A percentile compares a stretch with the other conserved stretches of the same genome.
Evolutionary conservation across 1,140 invertebrate species (phyloP).

Genomic region (Diabrotica virgifera): DNA sequence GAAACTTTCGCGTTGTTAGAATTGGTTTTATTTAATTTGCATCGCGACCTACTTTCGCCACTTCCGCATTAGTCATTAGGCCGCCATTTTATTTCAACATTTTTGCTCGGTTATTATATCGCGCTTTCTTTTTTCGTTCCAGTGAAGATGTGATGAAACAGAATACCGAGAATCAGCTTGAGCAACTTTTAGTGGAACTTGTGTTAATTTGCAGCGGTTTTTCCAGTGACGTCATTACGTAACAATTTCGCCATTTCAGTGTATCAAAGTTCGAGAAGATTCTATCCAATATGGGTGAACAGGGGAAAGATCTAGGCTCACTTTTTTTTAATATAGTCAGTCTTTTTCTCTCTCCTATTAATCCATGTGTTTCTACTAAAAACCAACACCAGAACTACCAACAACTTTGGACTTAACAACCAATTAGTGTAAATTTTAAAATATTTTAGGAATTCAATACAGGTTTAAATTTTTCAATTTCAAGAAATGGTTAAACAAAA

Average conservation of each 20-base stretch:
- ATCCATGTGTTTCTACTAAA: constrained; percentile 30
- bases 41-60: constrained; percentile 17
- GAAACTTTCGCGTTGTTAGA: background rate
- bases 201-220: background rate
- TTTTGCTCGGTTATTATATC: background rate
- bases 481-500: no score
- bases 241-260: background rate
- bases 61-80: constrained; percentile 11
- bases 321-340: constrained; percentile 39
- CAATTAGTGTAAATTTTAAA: no score
- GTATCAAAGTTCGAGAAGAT: background rate
- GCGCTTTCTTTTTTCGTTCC: constrained; percentile 1
- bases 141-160: background rate
- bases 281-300: constrained; percentile 35
- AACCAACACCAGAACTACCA: background rate
- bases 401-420: background rate
- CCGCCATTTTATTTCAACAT: constrained; percentile 14
- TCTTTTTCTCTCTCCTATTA: constrained; percentile 46
- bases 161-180: no score
- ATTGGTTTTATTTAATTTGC: constrained; percentile 1
- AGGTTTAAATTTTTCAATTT: no score
- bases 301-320: constrained; percentile 42
- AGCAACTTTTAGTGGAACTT: no score
- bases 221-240: constrained; percentile 1
- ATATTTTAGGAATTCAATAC: no score